Conservation (phyloP, 2,113 vertebrate species). For the Probosciger aterrimus region DNA sequence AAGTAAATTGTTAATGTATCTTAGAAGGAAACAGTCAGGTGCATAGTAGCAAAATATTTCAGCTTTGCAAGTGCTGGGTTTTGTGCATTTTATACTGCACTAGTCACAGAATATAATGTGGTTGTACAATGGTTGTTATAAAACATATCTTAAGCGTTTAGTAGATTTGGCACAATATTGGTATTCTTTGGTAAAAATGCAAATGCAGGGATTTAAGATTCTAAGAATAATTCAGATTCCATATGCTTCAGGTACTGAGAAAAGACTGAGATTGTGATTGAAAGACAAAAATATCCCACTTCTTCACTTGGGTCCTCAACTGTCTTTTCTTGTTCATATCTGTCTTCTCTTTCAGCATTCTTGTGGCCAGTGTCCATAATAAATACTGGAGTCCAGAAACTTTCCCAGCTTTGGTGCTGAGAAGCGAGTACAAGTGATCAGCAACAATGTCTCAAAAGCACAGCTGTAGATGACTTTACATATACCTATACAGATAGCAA, state of each 20-base stretch:
- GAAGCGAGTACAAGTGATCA: not conserved
- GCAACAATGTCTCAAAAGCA: not conserved
- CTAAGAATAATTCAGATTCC: not conserved
- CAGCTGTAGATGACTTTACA: not conserved
- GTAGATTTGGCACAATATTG: not conserved
- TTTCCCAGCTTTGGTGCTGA: not conserved
- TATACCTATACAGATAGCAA: not conserved
- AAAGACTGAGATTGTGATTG: not conserved
- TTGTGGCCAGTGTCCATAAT: not conserved
- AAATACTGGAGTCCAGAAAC: not conserved
- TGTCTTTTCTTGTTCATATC: not conserved
- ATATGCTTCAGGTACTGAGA: not conserved
- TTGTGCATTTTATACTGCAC: not conserved
- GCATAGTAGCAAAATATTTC: not conserved
- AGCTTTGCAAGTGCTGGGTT: not conserved
- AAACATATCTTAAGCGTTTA: not conserved
- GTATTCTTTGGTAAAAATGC: conserved; percentile 21
- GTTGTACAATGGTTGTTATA: not conserved
- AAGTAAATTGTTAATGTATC: not conserved
- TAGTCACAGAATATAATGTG: not conserved
- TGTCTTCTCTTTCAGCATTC: not conserved
- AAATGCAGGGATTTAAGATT: not conserved
- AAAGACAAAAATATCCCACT: not conserved
- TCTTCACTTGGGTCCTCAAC: not conserved
- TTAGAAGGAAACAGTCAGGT: not conserved